Conservation (phyloP, 2,113 vertebrate genomes). For the Lepisosteus osseus region DNA sequence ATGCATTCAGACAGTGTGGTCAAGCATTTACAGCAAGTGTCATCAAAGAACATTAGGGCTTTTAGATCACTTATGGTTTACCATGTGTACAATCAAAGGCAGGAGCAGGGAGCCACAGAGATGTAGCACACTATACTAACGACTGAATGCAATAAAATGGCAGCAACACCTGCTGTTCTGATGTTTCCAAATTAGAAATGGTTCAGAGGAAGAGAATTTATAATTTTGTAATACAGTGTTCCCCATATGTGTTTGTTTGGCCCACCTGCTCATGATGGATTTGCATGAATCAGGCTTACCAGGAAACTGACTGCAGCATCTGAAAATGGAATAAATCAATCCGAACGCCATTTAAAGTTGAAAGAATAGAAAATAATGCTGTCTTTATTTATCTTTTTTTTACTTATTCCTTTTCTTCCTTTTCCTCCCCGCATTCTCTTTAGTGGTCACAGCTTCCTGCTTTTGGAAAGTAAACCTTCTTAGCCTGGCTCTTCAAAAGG, state of each 20-base stretch:
- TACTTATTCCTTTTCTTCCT: slow-evolving; percentile 5
- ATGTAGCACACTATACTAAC: not conserved
- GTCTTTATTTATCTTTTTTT: not conserved
- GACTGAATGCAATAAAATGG: slow-evolving; percentile 2
- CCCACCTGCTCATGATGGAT: slow-evolving; percentile 33
- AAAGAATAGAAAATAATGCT: slow-evolving; percentile 7
- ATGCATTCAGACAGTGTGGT: not conserved
- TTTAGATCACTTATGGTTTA: slow-evolving; percentile 14
- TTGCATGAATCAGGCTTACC: slow-evolving; percentile 12
- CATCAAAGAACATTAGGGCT: not conserved
- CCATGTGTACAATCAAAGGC: slow-evolving; percentile 20
- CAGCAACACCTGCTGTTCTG: slow-evolving; percentile 33
- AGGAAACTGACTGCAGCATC: slow-evolving; percentile 15
- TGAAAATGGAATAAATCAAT: not conserved
- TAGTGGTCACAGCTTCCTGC: not conserved
- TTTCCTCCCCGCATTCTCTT: not conserved
- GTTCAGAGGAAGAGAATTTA: slow-evolving; percentile 23
- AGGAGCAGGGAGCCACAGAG: not conserved
- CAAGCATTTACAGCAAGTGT: slow-evolving; percentile 1
- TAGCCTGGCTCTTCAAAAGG: not conserved
- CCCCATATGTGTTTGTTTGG: slow-evolving; percentile 29
- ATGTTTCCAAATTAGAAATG: slow-evolving; percentile 24
- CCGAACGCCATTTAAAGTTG: slow-evolving; percentile 17
- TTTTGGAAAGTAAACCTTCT: not conserved
- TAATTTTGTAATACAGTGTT: slow-evolving; percentile 16